phyloP scores from a whole-genome alignment of 2,888 invertebrate genomes.

The Pollenia angustigena region DNA sequence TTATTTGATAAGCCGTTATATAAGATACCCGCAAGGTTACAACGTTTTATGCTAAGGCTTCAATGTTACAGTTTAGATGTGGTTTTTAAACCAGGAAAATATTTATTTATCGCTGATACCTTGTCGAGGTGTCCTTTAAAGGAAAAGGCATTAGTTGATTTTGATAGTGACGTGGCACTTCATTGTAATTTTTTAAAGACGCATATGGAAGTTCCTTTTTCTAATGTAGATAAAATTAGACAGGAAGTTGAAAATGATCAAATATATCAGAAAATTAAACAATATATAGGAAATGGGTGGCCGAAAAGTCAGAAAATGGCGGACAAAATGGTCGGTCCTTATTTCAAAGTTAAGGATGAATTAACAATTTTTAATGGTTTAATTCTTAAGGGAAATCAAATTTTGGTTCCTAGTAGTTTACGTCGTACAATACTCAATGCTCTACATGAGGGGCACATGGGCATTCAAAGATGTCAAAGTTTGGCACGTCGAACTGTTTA shows the following conservation, averaged over 20 bases:
- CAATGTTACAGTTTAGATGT: neutral
- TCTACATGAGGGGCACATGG: slow-evolving; percentile 7
- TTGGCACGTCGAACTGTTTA: slow-evolving; percentile 30
- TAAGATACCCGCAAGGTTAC: no score
- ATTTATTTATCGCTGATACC: slow-evolving; percentile 29
- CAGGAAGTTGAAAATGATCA: no score
- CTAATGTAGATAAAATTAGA: no score
- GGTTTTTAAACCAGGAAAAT: slow-evolving; percentile 15
- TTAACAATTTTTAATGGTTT: slow-evolving; percentile 10
- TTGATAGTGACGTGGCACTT: slow-evolving; percentile 14
- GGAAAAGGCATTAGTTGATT: neutral
- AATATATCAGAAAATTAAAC: neutral
- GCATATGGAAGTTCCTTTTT: no score
- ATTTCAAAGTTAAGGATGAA: slow-evolving; percentile 31
- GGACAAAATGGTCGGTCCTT: slow-evolving; percentile 5
- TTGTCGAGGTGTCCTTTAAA: slow-evolving; percentile 19
- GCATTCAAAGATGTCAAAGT: slow-evolving; percentile 29
- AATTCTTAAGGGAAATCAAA: neutral
- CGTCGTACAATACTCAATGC: neutral
- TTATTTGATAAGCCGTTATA: neutral
- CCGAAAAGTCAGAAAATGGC: neutral
- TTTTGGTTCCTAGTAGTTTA: neutral
- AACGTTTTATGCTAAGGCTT: no score
- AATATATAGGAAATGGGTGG: neutral
- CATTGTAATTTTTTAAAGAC: no score